Evolutionary conservation across 23 tunicate genomes (phyloP).

Genomic region (Trididemnum nubilum): DNA sequence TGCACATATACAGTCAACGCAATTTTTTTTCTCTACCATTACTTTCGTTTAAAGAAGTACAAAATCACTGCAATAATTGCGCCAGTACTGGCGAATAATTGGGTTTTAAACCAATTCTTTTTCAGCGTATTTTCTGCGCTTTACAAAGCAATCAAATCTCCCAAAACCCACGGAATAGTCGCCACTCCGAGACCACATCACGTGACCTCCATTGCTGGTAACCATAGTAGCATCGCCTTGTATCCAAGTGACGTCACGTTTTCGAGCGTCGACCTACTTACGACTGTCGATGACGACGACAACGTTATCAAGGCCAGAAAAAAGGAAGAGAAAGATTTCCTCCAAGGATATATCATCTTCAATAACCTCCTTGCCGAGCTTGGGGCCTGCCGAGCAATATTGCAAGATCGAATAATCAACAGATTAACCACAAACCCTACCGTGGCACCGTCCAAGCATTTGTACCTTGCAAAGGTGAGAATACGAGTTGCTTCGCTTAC

Average conservation of each 20-base stretch:
- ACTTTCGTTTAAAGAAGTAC: too few species aligned
- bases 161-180: conserved; percentile 22
- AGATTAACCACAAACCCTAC: conserved; percentile 86
- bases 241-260: conserved; percentile 79
- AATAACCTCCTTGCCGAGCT: conserved; percentile 63
- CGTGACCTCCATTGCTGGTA: conserved; percentile 15
- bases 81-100: too few species aligned
- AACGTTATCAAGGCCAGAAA: conserved; percentile 65
- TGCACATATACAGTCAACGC: too few species aligned
- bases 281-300: conserved; percentile 80
- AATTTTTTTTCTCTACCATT: too few species aligned
- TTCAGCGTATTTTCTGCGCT: conserved; percentile 67
- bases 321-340: conserved; percentile 81
- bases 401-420: conserved; percentile 68
- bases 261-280: conserved; percentile 65
- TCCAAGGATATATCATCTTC: conserved; percentile 51
- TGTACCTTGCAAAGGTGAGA: conserved; percentile 76
- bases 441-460: conserved; percentile 77
- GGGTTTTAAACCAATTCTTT: conserved; percentile 22
- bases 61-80: too few species aligned
- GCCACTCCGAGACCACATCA: conserved; percentile 58
- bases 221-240: conserved; percentile 67
- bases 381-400: conserved; percentile 37
- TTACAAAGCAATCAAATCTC: conserved; percentile 68
- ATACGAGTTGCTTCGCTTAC: too few species aligned